These are phyloP conservation scores for Synaphobranchus kaupii DNA, from an alignment of 2,797 vertebrate species.

Conservation along the genomic window DNA sequence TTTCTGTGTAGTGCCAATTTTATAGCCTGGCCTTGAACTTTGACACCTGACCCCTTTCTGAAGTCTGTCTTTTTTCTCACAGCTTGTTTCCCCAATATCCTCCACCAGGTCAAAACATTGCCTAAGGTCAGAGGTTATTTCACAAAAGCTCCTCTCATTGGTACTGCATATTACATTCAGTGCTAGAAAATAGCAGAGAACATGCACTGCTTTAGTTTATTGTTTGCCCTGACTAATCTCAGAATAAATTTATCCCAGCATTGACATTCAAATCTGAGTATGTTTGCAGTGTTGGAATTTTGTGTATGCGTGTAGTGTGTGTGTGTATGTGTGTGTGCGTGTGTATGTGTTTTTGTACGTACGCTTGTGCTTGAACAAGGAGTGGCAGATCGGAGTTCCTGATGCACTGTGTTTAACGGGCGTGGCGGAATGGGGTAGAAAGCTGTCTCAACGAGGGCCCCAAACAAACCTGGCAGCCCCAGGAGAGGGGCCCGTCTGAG, in stretches of 20 bases:
- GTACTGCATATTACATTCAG: not conserved
- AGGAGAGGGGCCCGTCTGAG: not conserved
- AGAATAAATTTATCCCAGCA: not conserved
- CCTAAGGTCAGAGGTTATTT: not conserved
- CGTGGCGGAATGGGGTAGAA: not conserved
- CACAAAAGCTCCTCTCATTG: not conserved
- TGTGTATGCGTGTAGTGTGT: not conserved
- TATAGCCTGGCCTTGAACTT: conserved; percentile 17
- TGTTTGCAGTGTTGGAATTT: not conserved
- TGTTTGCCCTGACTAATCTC: not conserved
- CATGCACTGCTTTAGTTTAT: not conserved
- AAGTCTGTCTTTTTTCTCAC: not conserved
- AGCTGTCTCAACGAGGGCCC: not conserved
- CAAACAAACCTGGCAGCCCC: not conserved
- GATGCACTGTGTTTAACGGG: conserved; percentile 3
- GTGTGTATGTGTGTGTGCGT: not conserved
- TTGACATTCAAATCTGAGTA: not conserved
- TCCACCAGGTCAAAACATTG: not conserved
- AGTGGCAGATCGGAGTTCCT: conserved; percentile 8
- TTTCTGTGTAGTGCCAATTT: not conserved
- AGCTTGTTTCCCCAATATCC: not conserved
- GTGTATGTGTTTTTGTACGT: not conserved
- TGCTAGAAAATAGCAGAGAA: not conserved
- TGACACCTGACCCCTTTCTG: not conserved
- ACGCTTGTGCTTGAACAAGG: conserved; percentile 7